Base-by-base conservation (phyloP, 2,888 invertebrate species). In the Nudaria mundana region DNA sequence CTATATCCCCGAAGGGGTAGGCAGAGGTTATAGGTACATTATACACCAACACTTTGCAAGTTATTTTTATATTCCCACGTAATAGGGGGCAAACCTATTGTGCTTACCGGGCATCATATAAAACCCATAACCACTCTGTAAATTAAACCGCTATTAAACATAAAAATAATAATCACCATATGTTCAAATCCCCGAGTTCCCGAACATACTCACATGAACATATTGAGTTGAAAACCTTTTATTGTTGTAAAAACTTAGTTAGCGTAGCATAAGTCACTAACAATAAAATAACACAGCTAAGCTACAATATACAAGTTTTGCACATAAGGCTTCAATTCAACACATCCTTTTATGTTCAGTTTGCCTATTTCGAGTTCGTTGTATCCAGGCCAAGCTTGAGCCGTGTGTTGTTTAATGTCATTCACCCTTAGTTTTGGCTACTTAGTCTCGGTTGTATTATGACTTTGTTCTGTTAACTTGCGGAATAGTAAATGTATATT, bases 301-400 rank as follows among this genome's bases (percentile, higher is more conserved):
- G 20, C n/a, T 30, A 20, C n/a, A 31, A 8, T 31, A n/a, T n/a
- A n/a, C 18, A 20, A 22, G n/a, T 31, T 12, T 6, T n/a, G 12
- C 12, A 22, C 13, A 31, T 31, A 22, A 31, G 30, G 30, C 20
- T n/a, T n/a, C n/a, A n/a, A n/a, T 31, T 31, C 20, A n/a, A 12
- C 12, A 13, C 6, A 22, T 31, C 13, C 30, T 31, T 22, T 13
- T 22, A 22, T 20, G n/a, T n/a, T n/a, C n/a, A n/a, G 20, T 13
- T n/a, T 13, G 20, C 22, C 30, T n/a, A 31, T 31, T 31, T 31
- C 22, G 30, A 22, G 15, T 29, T n/a, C 13, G 12, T 13, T 31
- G 20, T 12, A 31, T 31, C 12, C 20, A 31, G 30, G 30, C 20
- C 30, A 31, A n/a, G 13, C 20, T 31, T n/a, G n/a, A n/a, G n/a